Evolutionary conservation across 2,113 vertebrate genomes (phyloP).

Genomic region (Eretmochelys imbricata): DNA sequence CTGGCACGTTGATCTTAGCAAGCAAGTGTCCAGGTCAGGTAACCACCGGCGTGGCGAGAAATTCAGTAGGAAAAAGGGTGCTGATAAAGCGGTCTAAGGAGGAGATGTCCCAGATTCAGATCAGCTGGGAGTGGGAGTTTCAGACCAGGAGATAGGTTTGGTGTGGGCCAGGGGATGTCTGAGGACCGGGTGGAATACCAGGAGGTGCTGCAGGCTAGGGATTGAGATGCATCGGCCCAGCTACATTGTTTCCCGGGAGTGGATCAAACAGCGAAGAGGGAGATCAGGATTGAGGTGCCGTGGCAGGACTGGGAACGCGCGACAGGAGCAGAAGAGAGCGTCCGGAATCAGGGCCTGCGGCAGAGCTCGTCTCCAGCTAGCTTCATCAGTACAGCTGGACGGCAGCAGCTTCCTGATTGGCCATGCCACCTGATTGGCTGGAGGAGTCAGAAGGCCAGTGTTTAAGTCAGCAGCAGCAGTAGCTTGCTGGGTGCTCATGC

Average conservation of each 20-base stretch:
- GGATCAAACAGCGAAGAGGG: neutral
- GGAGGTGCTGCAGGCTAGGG: neutral
- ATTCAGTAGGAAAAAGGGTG: neutral
- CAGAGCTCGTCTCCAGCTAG: neutral
- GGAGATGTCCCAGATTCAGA: neutral
- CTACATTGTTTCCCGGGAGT: neutral
- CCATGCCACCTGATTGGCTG: neutral
- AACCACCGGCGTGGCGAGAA: neutral
- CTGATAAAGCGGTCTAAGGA: fast-evolving
- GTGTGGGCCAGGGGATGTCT: neutral
- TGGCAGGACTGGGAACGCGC: neutral
- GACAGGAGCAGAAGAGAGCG: neutral
- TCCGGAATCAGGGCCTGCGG: neutral
- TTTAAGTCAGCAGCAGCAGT: neutral
- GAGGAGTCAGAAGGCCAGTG: neutral
- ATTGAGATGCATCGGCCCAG: neutral
- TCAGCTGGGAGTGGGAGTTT: neutral
- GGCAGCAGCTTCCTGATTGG: neutral
- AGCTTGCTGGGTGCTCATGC: neutral
- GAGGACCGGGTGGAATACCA: neutral
- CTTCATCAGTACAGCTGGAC: neutral
- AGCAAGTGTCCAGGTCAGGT: neutral
- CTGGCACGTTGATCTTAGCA: neutral
- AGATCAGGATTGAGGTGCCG: neutral
- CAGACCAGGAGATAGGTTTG: neutral